Evolutionary conservation across 2,888 invertebrate species (phyloP).

Genomic region (Chymomyza procnemis): DNA sequence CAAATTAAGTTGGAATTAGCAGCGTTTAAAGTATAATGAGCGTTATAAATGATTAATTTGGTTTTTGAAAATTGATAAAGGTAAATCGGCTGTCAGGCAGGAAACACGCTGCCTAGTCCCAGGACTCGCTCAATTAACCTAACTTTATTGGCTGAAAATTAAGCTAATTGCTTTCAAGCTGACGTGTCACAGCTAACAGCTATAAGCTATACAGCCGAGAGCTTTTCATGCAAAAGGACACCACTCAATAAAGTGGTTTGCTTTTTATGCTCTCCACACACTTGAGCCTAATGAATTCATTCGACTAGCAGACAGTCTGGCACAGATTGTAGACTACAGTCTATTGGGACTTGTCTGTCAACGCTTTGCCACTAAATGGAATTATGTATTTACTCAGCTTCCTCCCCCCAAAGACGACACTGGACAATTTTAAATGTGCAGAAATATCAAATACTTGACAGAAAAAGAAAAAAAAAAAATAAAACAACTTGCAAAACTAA

Average conservation of each 20-base stretch:
- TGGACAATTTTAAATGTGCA: not conserved
- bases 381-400: slow-evolving; percentile 25
- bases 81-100: not conserved
- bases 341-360: slow-evolving; percentile 15
- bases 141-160: slow-evolving; percentile 53
- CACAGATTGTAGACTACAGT: not conserved
- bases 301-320: not conserved
- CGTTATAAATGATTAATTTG: slow-evolving; percentile 63
- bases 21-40: slow-evolving; percentile 64
- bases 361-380: slow-evolving; percentile 15
- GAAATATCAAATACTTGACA: not conserved
- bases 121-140: slow-evolving; percentile 51
- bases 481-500: not conserved
- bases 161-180: slow-evolving; percentile 47
- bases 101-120: slow-evolving; percentile 16
- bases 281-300: slow-evolving; percentile 7
- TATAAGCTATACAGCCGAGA: not conserved
- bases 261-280: not conserved
- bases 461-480: not conserved
- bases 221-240: not conserved
- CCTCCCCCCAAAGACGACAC: slow-evolving; percentile 15
- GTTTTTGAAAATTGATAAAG: slow-evolving; percentile 52
- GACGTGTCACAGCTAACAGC: not conserved
- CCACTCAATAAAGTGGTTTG: not conserved
- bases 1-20: slow-evolving; percentile 62